These are phyloP conservation scores for Hassar affinis DNA, from an alignment of 2,113 vertebrate genomes.

Conservation along the genomic window DNA sequence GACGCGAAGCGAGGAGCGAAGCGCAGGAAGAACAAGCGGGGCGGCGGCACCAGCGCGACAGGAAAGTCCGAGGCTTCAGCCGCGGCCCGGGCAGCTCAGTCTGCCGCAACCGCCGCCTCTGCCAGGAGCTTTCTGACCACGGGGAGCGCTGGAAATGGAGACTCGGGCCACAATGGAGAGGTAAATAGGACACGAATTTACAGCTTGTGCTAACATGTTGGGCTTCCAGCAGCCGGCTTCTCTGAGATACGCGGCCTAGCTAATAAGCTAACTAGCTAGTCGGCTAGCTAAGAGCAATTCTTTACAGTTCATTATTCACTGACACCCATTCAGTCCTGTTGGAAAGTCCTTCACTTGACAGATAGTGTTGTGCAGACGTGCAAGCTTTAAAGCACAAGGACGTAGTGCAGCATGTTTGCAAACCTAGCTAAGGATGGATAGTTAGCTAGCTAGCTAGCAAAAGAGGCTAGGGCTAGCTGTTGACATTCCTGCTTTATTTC, in stretches of 20 bases:
- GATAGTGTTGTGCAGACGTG: too few relatives aligned
- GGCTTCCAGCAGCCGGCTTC: background rate
- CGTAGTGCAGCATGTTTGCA: background rate
- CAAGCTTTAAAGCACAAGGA: background rate
- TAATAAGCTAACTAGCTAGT: background rate
- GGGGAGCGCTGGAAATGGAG: constrained; percentile 60
- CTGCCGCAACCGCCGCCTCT: constrained; percentile 68
- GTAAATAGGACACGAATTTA: constrained; percentile 61
- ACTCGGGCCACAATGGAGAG: constrained; percentile 73
- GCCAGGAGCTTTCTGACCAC: constrained; percentile 70
- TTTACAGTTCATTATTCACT: background rate
- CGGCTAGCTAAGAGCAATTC: background rate
- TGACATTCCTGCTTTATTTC: constrained; percentile 33
- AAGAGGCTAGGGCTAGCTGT: constrained; percentile 19
- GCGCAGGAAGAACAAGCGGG: constrained; percentile 95
- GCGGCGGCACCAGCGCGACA: constrained; percentile 77
- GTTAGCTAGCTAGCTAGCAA: background rate
- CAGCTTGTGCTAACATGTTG: background rate
- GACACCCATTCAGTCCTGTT: background rate
- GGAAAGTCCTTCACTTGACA: too few relatives aligned
- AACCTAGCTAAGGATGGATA: background rate
- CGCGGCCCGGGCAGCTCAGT: constrained; percentile 74
- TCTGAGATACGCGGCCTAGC: constrained; percentile 11
- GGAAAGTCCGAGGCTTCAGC: constrained; percentile 76
- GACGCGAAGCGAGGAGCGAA: constrained; percentile 94